Percentiles rank a stretch among this genome's conserved stretches.
Evolutionary conservation across 2,797 vertebrate species (phyloP).

Genomic region (Sebastes kiyomatsui): DNA sequence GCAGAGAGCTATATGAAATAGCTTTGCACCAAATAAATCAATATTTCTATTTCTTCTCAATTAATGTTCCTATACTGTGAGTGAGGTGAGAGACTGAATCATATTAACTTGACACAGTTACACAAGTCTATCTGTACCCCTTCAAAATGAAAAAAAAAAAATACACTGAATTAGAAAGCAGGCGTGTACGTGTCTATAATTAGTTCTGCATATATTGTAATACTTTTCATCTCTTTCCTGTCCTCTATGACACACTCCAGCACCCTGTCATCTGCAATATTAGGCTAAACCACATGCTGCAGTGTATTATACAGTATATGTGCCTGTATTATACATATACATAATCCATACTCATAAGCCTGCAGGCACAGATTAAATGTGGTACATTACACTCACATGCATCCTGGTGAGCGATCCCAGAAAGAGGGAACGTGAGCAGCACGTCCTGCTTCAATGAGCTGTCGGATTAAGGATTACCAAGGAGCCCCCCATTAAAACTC

Average conservation of each 20-base stretch:
- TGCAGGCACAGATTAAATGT: slow-evolving; percentile 24
- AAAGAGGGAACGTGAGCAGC: slow-evolving; percentile 17
- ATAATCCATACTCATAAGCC: background rate
- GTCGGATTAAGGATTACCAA: slow-evolving; percentile 70
- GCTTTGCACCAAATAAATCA: background rate
- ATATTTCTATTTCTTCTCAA: background rate
- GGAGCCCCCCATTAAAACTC: slow-evolving; percentile 51
- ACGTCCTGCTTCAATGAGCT: slow-evolving; percentile 49
- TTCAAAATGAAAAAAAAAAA: background rate
- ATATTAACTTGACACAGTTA: background rate
- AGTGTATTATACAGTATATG: background rate
- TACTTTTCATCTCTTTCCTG: background rate
- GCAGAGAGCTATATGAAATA: background rate
- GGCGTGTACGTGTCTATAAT: background rate
- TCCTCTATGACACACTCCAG: slow-evolving; percentile 3
- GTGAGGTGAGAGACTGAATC: background rate
- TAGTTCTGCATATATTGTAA: background rate
- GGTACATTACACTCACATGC: slow-evolving; percentile 7
- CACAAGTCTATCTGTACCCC: background rate
- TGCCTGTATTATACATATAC: slow-evolving; percentile 1
- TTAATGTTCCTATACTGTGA: background rate
- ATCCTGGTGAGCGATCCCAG: slow-evolving; percentile 8
- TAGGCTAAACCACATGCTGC: background rate
- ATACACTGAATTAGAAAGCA: background rate
- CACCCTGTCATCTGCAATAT: background rate